Conservation (phyloP, 2,797 vertebrate genomes). For the Babyrousa celebensis region DNA sequence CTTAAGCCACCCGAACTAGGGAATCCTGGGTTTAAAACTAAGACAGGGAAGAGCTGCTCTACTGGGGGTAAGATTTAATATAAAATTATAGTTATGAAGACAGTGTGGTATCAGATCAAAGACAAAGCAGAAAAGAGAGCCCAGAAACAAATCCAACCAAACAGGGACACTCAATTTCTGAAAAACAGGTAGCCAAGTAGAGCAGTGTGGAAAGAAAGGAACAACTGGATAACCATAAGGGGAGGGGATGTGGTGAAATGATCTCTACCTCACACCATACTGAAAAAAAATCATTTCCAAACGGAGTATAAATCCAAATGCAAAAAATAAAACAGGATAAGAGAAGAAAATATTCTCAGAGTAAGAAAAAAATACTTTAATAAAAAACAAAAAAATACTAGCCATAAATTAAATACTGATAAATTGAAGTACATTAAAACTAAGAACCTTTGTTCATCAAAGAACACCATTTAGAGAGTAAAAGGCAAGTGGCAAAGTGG, state of each 20-base stretch:
- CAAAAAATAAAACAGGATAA: slow-evolving; percentile 8
- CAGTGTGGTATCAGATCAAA: background rate
- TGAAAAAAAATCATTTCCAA: slow-evolving; percentile 36
- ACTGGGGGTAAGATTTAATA: background rate
- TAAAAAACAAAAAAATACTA: background rate
- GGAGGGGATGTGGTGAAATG: background rate
- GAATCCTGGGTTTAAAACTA: background rate
- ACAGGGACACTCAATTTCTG: background rate
- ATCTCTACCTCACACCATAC: background rate
- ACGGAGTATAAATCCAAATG: background rate
- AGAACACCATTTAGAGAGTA: background rate
- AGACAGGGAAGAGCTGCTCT: background rate
- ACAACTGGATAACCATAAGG: background rate
- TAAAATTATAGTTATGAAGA: background rate
- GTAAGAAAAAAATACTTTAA: slow-evolving; percentile 25
- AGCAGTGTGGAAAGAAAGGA: background rate
- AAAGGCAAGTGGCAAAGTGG: slow-evolving; percentile 2
- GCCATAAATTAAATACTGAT: background rate
- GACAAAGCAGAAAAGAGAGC: background rate
- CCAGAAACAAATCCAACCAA: slow-evolving; percentile 32
- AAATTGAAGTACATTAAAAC: background rate
- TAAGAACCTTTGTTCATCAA: slow-evolving; percentile 35
- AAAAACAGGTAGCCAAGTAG: background rate
- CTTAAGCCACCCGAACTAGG: background rate
- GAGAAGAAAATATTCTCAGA: background rate